Conservation (phyloP, 2,888 invertebrate genomes). For the Mythimna albipuncta region DNA sequence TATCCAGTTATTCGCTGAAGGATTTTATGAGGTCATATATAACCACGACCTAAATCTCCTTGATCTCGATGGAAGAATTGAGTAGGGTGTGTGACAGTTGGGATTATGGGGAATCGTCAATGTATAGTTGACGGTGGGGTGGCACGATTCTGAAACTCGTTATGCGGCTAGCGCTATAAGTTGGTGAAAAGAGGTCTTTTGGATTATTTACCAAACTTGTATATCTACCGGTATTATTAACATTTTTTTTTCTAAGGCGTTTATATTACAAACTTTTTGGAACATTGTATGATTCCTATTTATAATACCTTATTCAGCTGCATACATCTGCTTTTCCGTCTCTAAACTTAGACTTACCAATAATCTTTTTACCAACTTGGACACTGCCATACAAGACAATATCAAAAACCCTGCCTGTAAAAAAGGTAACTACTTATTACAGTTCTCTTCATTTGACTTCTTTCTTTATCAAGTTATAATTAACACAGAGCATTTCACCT, state of each 20-base stretch:
- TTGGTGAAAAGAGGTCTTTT: constrained; percentile 13
- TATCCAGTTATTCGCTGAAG: constrained; percentile 57
- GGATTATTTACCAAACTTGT: background rate
- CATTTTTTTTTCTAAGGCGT: background rate
- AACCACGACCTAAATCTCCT: constrained; percentile 72
- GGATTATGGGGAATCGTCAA: constrained; percentile 70
- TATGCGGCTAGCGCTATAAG: constrained; percentile 25
- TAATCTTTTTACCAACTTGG: background rate
- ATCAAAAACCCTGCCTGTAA: background rate
- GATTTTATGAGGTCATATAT: constrained; percentile 72
- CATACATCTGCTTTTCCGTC: too few species aligned
- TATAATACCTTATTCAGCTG: background rate
- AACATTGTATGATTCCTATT: background rate
- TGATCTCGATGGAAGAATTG: constrained; percentile 72
- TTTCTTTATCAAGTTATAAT: background rate
- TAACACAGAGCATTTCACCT: background rate
- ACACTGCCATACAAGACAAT: background rate
- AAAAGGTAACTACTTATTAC: rapidly evolving
- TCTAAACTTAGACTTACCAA: background rate
- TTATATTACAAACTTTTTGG: background rate
- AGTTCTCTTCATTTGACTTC: background rate
- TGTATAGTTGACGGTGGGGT: constrained; percentile 53
- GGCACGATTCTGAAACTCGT: constrained; percentile 44
- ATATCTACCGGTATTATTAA: too few species aligned
- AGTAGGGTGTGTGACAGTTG: constrained; percentile 73